Evolutionary conservation across 1,140 invertebrate species (phyloP), one percentile per base, ranked within the genome.

Genomic region (Leptinotarsa undecemlineata): DNA sequence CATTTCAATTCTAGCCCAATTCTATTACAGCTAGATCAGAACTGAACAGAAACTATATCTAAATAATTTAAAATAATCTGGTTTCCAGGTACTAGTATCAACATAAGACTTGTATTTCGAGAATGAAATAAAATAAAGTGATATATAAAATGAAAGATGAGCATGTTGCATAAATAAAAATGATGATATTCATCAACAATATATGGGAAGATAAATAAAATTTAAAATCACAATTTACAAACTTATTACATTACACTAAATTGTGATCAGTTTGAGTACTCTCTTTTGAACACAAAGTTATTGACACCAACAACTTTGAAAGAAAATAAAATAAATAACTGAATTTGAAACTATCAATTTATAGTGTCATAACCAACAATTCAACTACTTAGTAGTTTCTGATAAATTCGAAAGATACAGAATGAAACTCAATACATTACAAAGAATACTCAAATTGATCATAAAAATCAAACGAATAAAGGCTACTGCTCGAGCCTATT

Each of bases 401-500:
- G 11, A 42, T 11, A 8, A 42, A 42, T 42, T 42, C 3, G 3
- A 33, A 33, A 42, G 8, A 42, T 2, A 42, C 33, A 42, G 33
- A 42, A 42, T 11, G 33, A 42, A 42, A 42, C 33, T 42, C 8
- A 42, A 11, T 42, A 42, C 8, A 11, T 42, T 11, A 42, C 33
- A 42, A 42, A 42, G 51, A 17, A 19, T 57, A 57, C 51, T 57
- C 51, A 57, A 57, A 19, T 57, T 57, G 17, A 57, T 57, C 51
- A 57, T 57, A 57, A 57, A 17, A 57, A 17, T 57, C 14, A 13
- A 57, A 57, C 14, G n/a, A 15, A 4, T 57, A 19, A 57, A 57
- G 5, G 15, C 15, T 57, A 17, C n/a, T 57, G 72, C 6, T 72
- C 73, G 19, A 72, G 74, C 66, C 71, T 74, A 60, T 72, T 51